Conservation (phyloP, 2,888 invertebrate species). For the Coremacera marginata region DNA sequence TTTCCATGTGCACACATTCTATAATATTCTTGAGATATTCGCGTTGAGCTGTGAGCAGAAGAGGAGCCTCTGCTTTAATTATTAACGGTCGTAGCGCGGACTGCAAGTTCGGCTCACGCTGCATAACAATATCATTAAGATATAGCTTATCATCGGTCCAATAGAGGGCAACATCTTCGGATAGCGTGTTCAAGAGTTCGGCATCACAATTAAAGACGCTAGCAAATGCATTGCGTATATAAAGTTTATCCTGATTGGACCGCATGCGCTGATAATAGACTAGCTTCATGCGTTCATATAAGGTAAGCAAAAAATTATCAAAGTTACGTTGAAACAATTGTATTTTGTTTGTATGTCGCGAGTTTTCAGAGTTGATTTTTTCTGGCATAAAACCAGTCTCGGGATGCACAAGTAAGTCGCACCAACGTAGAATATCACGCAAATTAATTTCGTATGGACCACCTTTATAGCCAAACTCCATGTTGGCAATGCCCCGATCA, state of each 20-base stretch:
- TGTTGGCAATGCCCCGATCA: constrained; percentile 74
- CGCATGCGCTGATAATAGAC: constrained; percentile 92
- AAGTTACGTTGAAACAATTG: constrained; percentile 52
- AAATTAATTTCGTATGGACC: constrained; percentile 98
- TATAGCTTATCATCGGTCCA: constrained; percentile 73
- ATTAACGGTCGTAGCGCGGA: constrained; percentile 55
- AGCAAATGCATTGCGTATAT: constrained; percentile 73
- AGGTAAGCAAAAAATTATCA: constrained; percentile 57
- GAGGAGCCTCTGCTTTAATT: constrained; percentile 66
- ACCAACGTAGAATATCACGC: constrained; percentile 94
- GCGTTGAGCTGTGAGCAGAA: constrained; percentile 74
- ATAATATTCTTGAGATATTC: constrained; percentile 82
- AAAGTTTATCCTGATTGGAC: constrained; percentile 79
- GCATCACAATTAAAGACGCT: constrained; percentile 70
- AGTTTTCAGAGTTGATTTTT: constrained; percentile 37
- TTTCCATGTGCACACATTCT: constrained; percentile 90
- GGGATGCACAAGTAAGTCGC: constrained; percentile 76
- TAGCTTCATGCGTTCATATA: constrained; percentile 74
- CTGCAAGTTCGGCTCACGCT: constrained; percentile 63
- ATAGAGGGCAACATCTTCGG: constrained; percentile 73
- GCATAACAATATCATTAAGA: constrained; percentile 76
- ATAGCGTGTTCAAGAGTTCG: constrained; percentile 63
- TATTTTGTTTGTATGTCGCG: constrained; percentile 61
- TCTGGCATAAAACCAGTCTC: constrained; percentile 60
- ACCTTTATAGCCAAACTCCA: constrained; percentile 84